A percentile compares a stretch with the other conserved stretches of the same genome.
Evolutionary conservation across 1,140 invertebrate genomes (phyloP).

Genomic region (Saccostrea glomerata): DNA sequence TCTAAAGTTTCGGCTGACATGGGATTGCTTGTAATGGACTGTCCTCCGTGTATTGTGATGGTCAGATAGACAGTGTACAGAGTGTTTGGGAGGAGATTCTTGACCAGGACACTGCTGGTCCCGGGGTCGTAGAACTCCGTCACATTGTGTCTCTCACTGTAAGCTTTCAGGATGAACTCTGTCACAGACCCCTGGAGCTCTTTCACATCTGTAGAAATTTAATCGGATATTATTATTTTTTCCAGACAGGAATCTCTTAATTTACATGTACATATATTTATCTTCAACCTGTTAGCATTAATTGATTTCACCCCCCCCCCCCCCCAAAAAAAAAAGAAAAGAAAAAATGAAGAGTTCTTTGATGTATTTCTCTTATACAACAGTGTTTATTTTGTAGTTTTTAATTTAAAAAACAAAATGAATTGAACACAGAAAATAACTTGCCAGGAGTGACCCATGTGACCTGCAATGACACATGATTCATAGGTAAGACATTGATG

Average conservation of each 20-base stretch:
- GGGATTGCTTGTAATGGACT: slow-evolving; percentile 90
- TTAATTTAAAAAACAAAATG: too few relatives aligned
- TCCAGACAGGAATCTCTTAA: too few relatives aligned
- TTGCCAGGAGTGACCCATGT: slow-evolving; percentile 75
- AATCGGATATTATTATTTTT: neutral
- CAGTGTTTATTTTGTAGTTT: too few relatives aligned
- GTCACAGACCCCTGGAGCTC: slow-evolving; percentile 73
- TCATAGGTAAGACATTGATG: slow-evolving; percentile 64
- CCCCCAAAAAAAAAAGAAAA: too few relatives aligned
- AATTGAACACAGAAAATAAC: neutral
- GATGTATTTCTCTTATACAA: too few relatives aligned
- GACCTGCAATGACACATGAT: slow-evolving; percentile 68
- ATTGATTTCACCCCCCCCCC: too few relatives aligned
- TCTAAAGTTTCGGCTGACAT: slow-evolving; percentile 81
- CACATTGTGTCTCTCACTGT: slow-evolving; percentile 53
- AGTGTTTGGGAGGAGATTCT: slow-evolving; percentile 71
- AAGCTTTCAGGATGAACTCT: slow-evolving; percentile 59
- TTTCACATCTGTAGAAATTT: slow-evolving; percentile 65
- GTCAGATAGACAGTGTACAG: slow-evolving; percentile 69
- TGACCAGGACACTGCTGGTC: slow-evolving; percentile 54
- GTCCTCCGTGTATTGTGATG: slow-evolving; percentile 82
- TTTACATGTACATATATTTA: too few relatives aligned
- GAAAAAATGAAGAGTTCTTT: too few relatives aligned
- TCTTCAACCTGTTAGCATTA: too few relatives aligned
- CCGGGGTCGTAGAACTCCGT: slow-evolving; percentile 49